Evolutionary conservation across 2,888 invertebrate species (phyloP).

Genomic region (Caradrina kadenii): DNA sequence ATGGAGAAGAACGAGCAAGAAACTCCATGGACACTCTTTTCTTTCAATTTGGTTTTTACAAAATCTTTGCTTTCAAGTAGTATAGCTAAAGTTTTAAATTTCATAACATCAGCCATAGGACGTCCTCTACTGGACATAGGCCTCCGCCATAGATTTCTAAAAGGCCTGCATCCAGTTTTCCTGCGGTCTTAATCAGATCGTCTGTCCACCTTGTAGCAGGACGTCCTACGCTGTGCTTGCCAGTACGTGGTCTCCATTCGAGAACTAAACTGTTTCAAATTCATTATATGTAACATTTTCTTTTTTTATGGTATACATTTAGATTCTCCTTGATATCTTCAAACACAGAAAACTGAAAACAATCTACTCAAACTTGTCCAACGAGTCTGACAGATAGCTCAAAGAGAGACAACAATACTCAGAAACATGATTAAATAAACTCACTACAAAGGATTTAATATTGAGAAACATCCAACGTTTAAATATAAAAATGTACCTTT

Average conservation of each 20-base stretch:
- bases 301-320: not conserved
- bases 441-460: slow-evolving; percentile 67
- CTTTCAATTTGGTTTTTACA: too few relatives aligned
- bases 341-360: slow-evolving; percentile 4
- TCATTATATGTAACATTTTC: not conserved
- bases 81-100: too few relatives aligned
- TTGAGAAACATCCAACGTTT: slow-evolving; percentile 56
- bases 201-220: too few relatives aligned
- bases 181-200: too few relatives aligned
- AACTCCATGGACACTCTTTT: too few relatives aligned
- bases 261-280: not conserved
- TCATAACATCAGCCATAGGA: too few relatives aligned
- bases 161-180: too few relatives aligned
- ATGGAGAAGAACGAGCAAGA: too few relatives aligned
- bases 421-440: slow-evolving; percentile 51
- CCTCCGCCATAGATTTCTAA: too few relatives aligned
- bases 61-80: not conserved
- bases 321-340: slow-evolving; percentile 3
- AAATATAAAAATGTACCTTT: slow-evolving; percentile 49
- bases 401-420: slow-evolving; percentile 33
- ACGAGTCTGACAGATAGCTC: slow-evolving; percentile 13
- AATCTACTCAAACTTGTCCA: slow-evolving; percentile 1
- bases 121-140: too few relatives aligned
- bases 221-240: too few relatives aligned
- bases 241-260: too few relatives aligned